Evolutionary conservation across 1,140 invertebrate genomes (phyloP).

Genomic region (Drosophila sp.): DNA sequence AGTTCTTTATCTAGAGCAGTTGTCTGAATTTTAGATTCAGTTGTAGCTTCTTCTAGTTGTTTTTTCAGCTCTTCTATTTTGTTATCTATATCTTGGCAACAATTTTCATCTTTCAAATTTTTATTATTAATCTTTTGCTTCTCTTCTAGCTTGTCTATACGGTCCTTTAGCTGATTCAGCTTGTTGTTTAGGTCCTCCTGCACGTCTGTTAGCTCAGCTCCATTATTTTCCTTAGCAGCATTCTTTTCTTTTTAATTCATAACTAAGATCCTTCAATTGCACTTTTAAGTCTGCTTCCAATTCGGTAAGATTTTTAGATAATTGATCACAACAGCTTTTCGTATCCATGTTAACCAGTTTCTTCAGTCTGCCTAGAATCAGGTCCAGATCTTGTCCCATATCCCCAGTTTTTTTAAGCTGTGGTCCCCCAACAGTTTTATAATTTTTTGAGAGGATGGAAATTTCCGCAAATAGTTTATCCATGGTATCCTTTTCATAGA

Average conservation of each 20-base stretch:
- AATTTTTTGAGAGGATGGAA: background rate
- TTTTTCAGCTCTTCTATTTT: slow-evolving; percentile 4
- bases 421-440: background rate
- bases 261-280: background rate
- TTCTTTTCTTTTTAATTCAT: background rate
- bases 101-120: background rate
- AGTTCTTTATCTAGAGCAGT: slow-evolving; percentile 13
- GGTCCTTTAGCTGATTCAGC: background rate
- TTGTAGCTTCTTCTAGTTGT: background rate
- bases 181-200: slow-evolving; percentile 5
- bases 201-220: background rate
- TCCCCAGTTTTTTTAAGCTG: slow-evolving; percentile 17
- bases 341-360: background rate
- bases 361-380: slow-evolving; percentile 32
- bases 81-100: slow-evolving; percentile 15
- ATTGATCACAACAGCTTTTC: slow-evolving; percentile 38
- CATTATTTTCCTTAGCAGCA: background rate
- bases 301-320: slow-evolving; percentile 8
- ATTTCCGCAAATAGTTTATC: slow-evolving; percentile 21
- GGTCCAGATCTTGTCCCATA: slow-evolving; percentile 41
- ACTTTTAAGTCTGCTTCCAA: slow-evolving; percentile 25
- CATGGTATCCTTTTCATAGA: slow-evolving; percentile 41
- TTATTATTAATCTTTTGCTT: background rate
- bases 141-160: slow-evolving; percentile 23
- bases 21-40: background rate